Base-by-base conservation (phyloP, 1,140 invertebrate species). In the Amyelois transitella region DNA sequence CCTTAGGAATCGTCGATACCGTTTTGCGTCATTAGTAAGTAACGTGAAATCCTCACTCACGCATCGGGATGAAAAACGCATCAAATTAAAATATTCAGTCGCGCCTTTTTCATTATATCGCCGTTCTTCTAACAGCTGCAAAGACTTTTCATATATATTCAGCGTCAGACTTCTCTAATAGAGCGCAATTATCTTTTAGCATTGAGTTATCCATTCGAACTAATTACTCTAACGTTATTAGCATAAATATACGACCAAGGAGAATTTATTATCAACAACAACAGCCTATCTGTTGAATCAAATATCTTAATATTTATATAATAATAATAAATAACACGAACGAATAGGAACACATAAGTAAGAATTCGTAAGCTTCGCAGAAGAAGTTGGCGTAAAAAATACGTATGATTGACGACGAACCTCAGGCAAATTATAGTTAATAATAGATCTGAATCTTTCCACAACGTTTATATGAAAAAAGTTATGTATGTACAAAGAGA, bases 21-120 rank as follows among this genome's bases (percentile, higher is more conserved):
- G 73, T 75, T 77, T 71, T 62, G 53, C 65, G 72, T 83, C 80
- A 82, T 83, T 81, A 86, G 69, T 59, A 70, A 64, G 66, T 67
- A 77, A 70, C 66, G 72, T 61, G 63, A 68, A 83, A 77, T 81
- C 75, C 64, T 18, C 56, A 58, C 66, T 67, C 61, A 74, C 73
- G 76, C 72, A 60, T 64, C 59, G 58, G 49, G 62, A 66, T 56
- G 64, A 78, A 58, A 78, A 76, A 69, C 56, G 58, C 59, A 53
- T 56, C 63, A 69, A 73, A 80, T 80, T 82, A 71, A 79, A 77
- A 76, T 72, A 54, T n/a, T 48, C 5, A 1, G 18, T 21, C 20
- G 5, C 18, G 18, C 45, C 19, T 8, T 14, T 45, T 20, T 45
- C 14, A 45, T 20, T 19, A 22, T 21, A 48, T 48, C 3, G 17